Evolutionary conservation across 2,888 invertebrate species (phyloP).

Genomic region (Gari tellinella): DNA sequence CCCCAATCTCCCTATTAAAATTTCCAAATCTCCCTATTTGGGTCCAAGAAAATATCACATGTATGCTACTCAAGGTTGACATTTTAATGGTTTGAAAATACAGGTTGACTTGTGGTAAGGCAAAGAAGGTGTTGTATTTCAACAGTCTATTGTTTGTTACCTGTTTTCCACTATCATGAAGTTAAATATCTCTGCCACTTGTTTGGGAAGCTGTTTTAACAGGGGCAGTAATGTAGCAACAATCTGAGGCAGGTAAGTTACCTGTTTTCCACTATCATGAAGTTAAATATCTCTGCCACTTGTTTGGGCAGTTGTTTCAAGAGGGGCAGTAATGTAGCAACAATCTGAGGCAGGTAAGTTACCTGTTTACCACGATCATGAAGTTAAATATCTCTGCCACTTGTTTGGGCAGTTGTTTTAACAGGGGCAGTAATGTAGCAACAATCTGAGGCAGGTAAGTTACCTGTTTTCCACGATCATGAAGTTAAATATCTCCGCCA

Average conservation of each 20-base stretch:
- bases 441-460: constrained; percentile 94
- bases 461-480: constrained; percentile 85
- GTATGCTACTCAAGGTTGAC: too few relatives aligned
- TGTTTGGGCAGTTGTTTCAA: constrained; percentile 89
- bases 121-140: too few relatives aligned
- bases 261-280: constrained; percentile 86
- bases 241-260: constrained; percentile 93
- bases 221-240: constrained; percentile 92
- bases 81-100: too few relatives aligned
- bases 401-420: constrained; percentile 89
- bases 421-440: constrained; percentile 91
- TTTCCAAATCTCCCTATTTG: too few relatives aligned
- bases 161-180: constrained; percentile 87
- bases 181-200: constrained; percentile 91
- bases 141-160: too few relatives aligned
- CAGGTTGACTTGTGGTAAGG: too few relatives aligned
- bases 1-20: too few relatives aligned
- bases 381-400: constrained; percentile 92
- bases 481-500: constrained; percentile 91
- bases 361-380: constrained; percentile 85
- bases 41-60: too few relatives aligned
- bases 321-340: constrained; percentile 91
- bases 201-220: constrained; percentile 88
- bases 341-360: constrained; percentile 94
- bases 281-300: constrained; percentile 91